Base-by-base conservation (phyloP, 2,113 vertebrate species). In the Chrysemys picta region DNA sequence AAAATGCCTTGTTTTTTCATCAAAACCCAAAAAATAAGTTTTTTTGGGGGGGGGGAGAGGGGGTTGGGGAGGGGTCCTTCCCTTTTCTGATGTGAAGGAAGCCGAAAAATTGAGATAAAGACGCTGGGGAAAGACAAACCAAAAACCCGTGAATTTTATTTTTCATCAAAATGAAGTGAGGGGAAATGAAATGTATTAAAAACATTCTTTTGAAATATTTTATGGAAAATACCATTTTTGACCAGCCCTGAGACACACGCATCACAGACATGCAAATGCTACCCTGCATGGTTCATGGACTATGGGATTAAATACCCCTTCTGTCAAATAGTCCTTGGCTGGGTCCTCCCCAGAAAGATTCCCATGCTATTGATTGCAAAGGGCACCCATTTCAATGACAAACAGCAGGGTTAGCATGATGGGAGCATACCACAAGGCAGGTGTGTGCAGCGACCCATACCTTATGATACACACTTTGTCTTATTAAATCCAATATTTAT, bases 41-140 rank as follows among this genome's bases (percentile, higher is more conserved):
- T 59, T 53, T 52, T 52, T 17, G 2, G 14, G 16, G 13, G 13
- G 4, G 14, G 16, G 13, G 13, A 2, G 2, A 17, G 52, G 2
- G 5, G 16, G 5, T 45, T 45, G 42, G 3, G 4, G 4, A 4
- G 14, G 17, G 5, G 19, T 72, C 19, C n/a, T 19, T 69, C 12
- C 17, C 65, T 72, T n/a, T 38, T 72, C n/a, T 16, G n/a, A 35
- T 9, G 31, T 38, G 35, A 38, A 35, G 65, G 65, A 38, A 72
- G 65, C 35, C 4, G n/a, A 38, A 38, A 38, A 72, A 38, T 16
- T 72, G 35, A 72, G n/a, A 5, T 72, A 19, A n/a, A 69, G 35
- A n/a, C 31, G 10, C 57, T 29, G 16, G n/a, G 65, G 35, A 38
- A 38, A 38, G 65, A 72, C 35, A 10, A 72, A 72, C 17, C 16